Percentiles rank a stretch among this genome's conserved stretches.
These are phyloP conservation scores for Motacilla alba DNA, from an alignment of 2,113 vertebrate species.

Conservation along the genomic window DNA sequence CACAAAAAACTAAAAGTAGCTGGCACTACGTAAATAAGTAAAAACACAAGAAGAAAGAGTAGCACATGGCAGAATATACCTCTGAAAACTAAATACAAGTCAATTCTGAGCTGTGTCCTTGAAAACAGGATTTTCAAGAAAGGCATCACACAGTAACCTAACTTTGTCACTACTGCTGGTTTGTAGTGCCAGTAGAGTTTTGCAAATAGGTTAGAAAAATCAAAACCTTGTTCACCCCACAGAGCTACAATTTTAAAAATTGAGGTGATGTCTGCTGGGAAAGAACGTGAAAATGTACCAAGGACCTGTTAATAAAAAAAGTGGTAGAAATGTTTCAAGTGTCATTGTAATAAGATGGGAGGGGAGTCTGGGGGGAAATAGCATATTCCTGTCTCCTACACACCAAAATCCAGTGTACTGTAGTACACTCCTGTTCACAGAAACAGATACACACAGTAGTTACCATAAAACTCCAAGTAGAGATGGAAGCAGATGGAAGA, in stretches of 20 bases:
- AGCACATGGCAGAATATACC: neutral
- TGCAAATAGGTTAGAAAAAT: neutral
- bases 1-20: neutral
- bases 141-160: neutral
- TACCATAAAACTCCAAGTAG: neutral
- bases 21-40: neutral
- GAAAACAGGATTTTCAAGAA: neutral
- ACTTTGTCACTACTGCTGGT: neutral
- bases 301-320: neutral
- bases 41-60: neutral
- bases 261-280: neutral
- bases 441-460: neutral
- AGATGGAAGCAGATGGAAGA: neutral
- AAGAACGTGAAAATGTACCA: neutral
- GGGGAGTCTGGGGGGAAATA: fast-evolving
- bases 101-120: neutral
- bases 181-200: neutral
- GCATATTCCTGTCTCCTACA: neutral
- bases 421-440: neutral
- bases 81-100: neutral
- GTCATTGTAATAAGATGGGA: neutral
- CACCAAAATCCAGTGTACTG: fast-evolving
- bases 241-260: neutral
- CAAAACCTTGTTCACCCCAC: neutral
- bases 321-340: neutral